These are phyloP conservation scores for Cyrtorhinus lividipennis DNA, from an alignment of 1,140 invertebrate species.

Conservation along the genomic window DNA sequence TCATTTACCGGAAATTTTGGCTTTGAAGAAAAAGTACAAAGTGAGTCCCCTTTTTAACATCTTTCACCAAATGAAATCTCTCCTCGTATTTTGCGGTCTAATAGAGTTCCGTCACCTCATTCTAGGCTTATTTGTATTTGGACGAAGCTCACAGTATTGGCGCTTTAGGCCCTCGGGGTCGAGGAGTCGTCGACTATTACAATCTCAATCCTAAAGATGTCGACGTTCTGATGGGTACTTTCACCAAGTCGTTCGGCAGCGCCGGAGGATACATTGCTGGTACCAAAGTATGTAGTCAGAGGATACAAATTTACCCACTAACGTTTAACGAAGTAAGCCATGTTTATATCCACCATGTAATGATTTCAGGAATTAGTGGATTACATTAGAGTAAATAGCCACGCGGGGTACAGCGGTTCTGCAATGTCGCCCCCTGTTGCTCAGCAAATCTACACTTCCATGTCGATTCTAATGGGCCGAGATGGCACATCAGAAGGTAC, in stretches of 20 bases:
- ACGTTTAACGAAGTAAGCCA: no score
- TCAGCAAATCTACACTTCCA: constrained; percentile 78
- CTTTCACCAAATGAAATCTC: background rate
- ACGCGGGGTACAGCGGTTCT: constrained; percentile 73
- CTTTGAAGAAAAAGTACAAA: constrained; percentile 89
- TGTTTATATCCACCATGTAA: no score
- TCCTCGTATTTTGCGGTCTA: background rate
- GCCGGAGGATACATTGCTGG: constrained; percentile 96
- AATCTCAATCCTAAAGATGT: constrained; percentile 67
- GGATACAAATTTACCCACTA: no score
- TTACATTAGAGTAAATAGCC: constrained; percentile 63
- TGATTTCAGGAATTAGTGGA: constrained; percentile 55
- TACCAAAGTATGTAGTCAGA: constrained; percentile 48
- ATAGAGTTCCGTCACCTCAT: constrained; percentile 10
- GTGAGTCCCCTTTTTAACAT: constrained; percentile 26
- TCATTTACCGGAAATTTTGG: constrained; percentile 74
- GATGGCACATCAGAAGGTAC: constrained; percentile 61
- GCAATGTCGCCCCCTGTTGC: constrained; percentile 82
- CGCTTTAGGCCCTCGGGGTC: constrained; percentile 72
- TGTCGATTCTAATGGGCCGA: constrained; percentile 76
- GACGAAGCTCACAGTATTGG: constrained; percentile 96
- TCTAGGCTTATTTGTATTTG: constrained; percentile 71
- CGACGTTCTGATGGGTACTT: constrained; percentile 95
- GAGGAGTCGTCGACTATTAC: constrained; percentile 80
- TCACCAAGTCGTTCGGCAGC: constrained; percentile 89